Conservation (phyloP, 2,113 vertebrate genomes). For the Phrynosoma blainvillii region DNA sequence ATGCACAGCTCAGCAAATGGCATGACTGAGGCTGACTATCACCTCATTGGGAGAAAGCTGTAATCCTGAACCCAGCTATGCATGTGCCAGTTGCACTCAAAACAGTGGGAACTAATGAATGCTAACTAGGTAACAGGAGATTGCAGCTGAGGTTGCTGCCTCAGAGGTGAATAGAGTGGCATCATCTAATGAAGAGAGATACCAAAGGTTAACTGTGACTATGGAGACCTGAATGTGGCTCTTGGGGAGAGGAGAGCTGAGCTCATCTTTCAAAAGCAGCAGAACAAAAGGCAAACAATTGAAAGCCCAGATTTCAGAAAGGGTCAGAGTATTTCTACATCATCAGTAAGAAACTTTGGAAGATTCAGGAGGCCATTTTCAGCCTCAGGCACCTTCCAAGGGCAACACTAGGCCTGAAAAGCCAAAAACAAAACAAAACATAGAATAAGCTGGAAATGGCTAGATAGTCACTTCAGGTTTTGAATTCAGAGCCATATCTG, state of each 20-base stretch:
- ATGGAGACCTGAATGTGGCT: not conserved
- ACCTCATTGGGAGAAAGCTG: not conserved
- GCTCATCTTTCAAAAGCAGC: not conserved
- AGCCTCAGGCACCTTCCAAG: too few species aligned
- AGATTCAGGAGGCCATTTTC: too few species aligned
- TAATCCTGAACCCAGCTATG: not conserved
- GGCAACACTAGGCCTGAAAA: too few species aligned
- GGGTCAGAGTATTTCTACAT: not conserved
- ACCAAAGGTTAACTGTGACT: not conserved
- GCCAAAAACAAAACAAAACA: too few species aligned
- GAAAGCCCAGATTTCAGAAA: not conserved
- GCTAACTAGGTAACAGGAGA: not conserved
- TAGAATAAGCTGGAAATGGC: too few species aligned
- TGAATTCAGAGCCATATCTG: too few species aligned
- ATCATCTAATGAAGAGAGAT: not conserved
- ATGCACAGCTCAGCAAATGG: too few species aligned
- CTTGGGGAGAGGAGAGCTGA: not conserved
- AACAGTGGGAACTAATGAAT: not conserved
- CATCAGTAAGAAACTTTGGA: not conserved
- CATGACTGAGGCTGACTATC: too few species aligned
- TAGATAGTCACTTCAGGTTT: too few species aligned
- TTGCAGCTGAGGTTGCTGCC: not conserved
- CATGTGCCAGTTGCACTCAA: not conserved
- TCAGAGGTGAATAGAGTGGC: not conserved
- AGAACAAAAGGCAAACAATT: too few species aligned